Evolutionary conservation across 2,113 vertebrate genomes (phyloP), one percentile per base, ranked within the genome.

Genomic region (Grantiella picta): DNA sequence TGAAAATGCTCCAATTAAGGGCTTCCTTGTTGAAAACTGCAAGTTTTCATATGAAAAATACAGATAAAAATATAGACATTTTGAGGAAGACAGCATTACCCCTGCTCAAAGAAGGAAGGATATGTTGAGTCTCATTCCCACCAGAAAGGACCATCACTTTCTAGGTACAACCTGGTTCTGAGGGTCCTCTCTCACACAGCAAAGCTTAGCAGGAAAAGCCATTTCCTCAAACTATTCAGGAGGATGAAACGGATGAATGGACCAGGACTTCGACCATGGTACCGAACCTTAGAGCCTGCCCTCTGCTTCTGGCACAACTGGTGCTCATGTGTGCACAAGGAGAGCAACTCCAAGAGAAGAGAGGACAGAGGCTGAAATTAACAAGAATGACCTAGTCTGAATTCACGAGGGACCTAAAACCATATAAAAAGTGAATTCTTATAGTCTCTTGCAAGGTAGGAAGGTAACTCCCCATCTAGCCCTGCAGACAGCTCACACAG

Each of bases 261-360:
- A 89, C 13, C 15, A 52, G 42, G 45, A 81, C 15, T 49, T 31
- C 28, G 40, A 63, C 7, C 23, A 36, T 18, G 22, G n/a, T 12
- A 49, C 15, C 29, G 31, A 17, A 66, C 27, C 15, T 68, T 47
- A 42, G 21, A 59, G 4, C 15, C 27, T 5, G 1, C 25, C 18
- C 56, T 59, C 8, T 17, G 36, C 50, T 73, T 50, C 38, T 11
- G 38, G 54, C 52, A 75, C 12, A 82, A 28, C 1, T 29, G 10
- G 2, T 4, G 12, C 27, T 75, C 61, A 21, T 0, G 0, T 5
- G 7, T 42, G 54, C 47, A 27, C 11, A 69, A 25, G 23, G 0
- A 72, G 7, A 80, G 28, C 0, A 11, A 21, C 28, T 36, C 23
- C 57, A 70, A 31, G 54, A 77, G 29, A 40, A 77, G 12, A 29